Evolutionary conservation across 2,888 invertebrate species (phyloP), one percentile per base, ranked within the genome.

Genomic region (Drosophila testacea): DNA sequence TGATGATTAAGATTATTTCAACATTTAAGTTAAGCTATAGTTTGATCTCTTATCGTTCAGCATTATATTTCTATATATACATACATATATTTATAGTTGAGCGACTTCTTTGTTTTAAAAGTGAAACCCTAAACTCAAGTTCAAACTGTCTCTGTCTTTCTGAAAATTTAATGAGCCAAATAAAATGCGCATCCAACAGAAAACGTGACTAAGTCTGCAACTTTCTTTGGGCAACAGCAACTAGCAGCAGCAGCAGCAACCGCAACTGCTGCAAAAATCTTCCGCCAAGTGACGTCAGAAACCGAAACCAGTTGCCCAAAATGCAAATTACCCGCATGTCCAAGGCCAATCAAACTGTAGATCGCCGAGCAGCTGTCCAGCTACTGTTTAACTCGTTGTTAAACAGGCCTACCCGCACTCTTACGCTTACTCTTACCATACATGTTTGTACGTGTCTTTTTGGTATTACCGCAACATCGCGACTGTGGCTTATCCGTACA

Each of bases 241-340:
- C 52, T n/a, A 41, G 41, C 54, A 52, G 54, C 46, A 16, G 34
- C 55, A 47, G 38, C 74, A 57, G 44, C 57, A 54, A 41, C 52
- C n/a, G 54, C 46, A 48, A 50, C 57, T 71, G 69, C 61, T 56
- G 56, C 56, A 56, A 72, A 77, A 83, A 81, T 69, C 82, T 83
- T 83, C 83, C 83, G 86, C 76, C 77, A 69, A 55, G 57, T 83
- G 83, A 83, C 83, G 83, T 83, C 83, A 83, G 69, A 70, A 62
- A 44, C 30, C 32, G 51, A 81, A 82, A 82, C 83, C 69, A 76
- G 83, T 82, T 82, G 77, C 60, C 59, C 46, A 62, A 66, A 78
- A 76, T 81, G 83, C 81, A 81, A 83, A 83, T 72, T 66, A 60
- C 56, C 57, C 42, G 38, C 51, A 57, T 56, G 65, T 60, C 83